These are phyloP conservation scores for Netelia virgata DNA, from an alignment of 2,888 invertebrate genomes.

Conservation along the genomic window DNA sequence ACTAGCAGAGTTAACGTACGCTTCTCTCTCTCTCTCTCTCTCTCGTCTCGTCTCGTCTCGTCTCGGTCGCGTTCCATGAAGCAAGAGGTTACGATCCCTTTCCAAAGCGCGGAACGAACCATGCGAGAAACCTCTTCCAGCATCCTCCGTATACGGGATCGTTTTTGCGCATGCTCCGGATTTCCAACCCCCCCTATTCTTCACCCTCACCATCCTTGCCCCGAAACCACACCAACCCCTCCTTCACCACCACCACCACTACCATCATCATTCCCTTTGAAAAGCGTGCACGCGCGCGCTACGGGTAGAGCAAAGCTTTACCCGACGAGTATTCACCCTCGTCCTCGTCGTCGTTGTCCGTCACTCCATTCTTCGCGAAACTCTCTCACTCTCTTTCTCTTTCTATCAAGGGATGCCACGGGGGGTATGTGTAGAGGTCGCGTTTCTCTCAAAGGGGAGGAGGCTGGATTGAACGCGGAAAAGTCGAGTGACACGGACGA, in stretches of 20 bases:
- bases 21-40: not conserved
- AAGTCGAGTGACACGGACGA: conserved; percentile 49
- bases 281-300: conserved; percentile 44
- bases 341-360: conserved; percentile 22
- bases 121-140: conserved; percentile 39
- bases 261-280: conserved; percentile 44
- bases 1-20: conserved; percentile 21
- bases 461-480: conserved; percentile 48
- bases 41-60: no score
- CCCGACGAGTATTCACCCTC: conserved; percentile 26
- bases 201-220: not conserved
- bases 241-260: not conserved
- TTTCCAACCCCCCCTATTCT: not conserved
- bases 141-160: conserved; percentile 21
- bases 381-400: conserved; percentile 50
- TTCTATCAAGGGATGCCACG: not conserved
- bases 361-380: conserved; percentile 52
- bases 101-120: conserved; percentile 22
- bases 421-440: no score
- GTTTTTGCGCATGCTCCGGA: conserved; percentile 38
- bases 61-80: not conserved
- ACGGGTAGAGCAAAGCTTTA: conserved; percentile 27
- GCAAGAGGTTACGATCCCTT: conserved; percentile 40
- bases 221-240: not conserved
- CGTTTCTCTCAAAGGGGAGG: no score